These are phyloP conservation scores for Peromyscus polionotus DNA, from an alignment of 2,113 vertebrate species.

Conservation along the genomic window DNA sequence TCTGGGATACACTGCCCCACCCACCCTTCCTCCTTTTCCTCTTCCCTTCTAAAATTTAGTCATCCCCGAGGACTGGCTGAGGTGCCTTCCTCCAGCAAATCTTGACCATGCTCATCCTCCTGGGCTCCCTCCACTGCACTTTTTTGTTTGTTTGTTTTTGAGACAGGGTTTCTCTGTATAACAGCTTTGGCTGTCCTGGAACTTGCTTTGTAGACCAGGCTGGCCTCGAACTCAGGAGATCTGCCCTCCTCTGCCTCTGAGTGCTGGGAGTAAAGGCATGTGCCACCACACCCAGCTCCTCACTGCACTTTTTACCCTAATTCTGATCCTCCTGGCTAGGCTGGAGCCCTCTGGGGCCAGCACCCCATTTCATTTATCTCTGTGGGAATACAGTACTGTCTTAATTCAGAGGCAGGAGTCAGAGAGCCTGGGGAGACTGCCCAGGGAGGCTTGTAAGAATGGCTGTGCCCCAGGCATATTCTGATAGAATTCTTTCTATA, in stretches of 20 bases:
- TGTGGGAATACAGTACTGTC: background rate
- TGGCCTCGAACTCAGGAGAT: background rate
- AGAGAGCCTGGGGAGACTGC: background rate
- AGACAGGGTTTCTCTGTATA: no score
- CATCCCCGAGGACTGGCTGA: background rate
- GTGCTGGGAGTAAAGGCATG: background rate
- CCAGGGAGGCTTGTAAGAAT: background rate
- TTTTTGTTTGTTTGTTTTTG: no score
- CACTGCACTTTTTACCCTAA: rapidly evolving
- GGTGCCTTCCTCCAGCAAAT: background rate
- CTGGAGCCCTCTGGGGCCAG: background rate
- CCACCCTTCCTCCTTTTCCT: background rate
- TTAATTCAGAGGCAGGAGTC: background rate
- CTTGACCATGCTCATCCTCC: background rate
- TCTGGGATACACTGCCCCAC: no score
- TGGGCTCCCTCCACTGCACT: no score
- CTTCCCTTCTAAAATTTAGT: background rate
- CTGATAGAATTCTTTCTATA: background rate
- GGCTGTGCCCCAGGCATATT: background rate
- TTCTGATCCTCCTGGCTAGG: background rate
- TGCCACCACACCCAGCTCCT: background rate
- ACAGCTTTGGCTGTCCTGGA: no score
- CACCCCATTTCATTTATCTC: background rate
- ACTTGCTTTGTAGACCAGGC: background rate
- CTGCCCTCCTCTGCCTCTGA: background rate